Conservation (phyloP, 2,888 invertebrate species). For the Nineta flava region DNA sequence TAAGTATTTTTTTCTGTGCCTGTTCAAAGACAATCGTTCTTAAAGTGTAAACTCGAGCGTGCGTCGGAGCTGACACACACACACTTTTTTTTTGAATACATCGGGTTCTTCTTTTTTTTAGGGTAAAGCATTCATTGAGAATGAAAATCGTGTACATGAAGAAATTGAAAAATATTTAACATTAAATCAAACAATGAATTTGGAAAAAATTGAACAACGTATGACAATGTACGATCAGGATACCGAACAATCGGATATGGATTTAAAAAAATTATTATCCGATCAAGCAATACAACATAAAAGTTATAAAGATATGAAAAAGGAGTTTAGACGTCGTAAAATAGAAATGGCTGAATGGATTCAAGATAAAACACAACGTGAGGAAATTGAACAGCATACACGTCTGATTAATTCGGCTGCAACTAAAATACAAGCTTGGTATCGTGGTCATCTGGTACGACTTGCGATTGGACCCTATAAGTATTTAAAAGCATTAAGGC, state of each 20-base stretch:
- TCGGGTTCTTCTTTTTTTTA: too few relatives aligned
- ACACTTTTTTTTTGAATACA: too few relatives aligned
- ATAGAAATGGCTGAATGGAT: not conserved
- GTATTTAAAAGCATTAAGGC: not conserved
- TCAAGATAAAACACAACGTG: not conserved
- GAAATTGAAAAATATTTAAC: not conserved
- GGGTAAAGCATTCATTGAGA: not conserved
- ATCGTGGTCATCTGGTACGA: not conserved
- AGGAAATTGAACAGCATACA: not conserved
- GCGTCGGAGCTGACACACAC: too few relatives aligned
- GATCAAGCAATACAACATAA: not conserved
- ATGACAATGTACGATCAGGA: not conserved
- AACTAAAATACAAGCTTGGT: not conserved
- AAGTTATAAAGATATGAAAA: not conserved
- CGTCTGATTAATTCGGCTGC: not conserved
- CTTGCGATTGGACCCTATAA: not conserved
- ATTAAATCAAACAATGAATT: not conserved
- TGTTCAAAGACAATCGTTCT: too few relatives aligned
- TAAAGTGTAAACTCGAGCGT: too few relatives aligned
- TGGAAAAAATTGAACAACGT: not conserved
- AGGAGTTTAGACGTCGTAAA: not conserved
- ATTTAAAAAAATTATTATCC: not conserved
- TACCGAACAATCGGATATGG: not conserved
- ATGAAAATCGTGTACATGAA: not conserved
- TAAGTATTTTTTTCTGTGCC: too few relatives aligned